Percentiles rank a stretch among this genome's conserved stretches.
These are phyloP conservation scores for Mythimna albipuncta DNA, from an alignment of 2,888 invertebrate species.

Conservation along the genomic window DNA sequence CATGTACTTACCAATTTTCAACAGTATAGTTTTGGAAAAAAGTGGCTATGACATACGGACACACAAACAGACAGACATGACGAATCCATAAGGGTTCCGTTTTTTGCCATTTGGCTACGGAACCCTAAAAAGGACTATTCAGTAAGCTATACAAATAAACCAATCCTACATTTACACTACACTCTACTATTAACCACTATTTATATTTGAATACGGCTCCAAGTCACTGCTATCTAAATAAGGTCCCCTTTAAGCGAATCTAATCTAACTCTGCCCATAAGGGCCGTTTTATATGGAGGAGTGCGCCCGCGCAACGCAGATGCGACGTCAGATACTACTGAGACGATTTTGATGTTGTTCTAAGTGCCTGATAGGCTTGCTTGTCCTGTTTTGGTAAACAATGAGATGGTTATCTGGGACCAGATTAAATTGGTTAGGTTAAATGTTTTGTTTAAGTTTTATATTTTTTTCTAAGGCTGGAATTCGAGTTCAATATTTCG, in stretches of 20 bases:
- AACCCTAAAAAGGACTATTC: too few relatives aligned
- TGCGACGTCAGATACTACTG: conserved; percentile 71
- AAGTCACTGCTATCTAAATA: conserved; percentile 48
- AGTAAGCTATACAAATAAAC: too few relatives aligned
- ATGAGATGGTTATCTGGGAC: conserved; percentile 49
- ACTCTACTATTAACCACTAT: conserved; percentile 37
- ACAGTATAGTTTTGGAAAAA: too few relatives aligned
- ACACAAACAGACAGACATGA: too few relatives aligned
- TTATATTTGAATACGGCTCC: conserved; percentile 54
- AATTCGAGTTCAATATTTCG: too few relatives aligned
- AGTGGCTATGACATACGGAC: too few relatives aligned
- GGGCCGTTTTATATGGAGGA: conserved; percentile 68
- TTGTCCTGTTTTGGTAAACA: conserved; percentile 65
- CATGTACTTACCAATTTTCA: too few relatives aligned
- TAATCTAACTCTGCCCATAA: conserved; percentile 78
- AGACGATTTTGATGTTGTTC: conserved; percentile 82
- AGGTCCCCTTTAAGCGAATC: conserved; percentile 64
- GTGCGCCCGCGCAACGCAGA: conserved; percentile 73
- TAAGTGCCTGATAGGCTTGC: conserved; percentile 76
- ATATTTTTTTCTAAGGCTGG: neutral
- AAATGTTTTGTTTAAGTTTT: conserved; percentile 9
- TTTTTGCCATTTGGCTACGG: too few relatives aligned
- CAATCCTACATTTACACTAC: too few relatives aligned
- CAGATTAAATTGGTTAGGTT: conserved; percentile 34
- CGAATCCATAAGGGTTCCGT: too few relatives aligned